Conservation (phyloP, 2,797 vertebrate species). For the Phalanger gymnotis region DNA sequence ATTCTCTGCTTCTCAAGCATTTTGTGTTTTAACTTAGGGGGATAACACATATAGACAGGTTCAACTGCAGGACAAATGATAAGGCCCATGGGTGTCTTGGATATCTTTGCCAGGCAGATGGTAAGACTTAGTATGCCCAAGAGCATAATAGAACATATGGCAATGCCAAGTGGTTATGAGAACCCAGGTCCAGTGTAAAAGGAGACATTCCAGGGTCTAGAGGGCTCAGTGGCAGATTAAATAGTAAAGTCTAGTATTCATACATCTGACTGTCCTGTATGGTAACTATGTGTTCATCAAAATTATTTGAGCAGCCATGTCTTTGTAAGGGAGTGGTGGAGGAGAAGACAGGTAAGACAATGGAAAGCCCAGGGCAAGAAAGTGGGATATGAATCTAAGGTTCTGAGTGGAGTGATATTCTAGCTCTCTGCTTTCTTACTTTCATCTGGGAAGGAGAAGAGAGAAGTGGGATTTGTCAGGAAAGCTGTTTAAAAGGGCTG, state of each 20-base stretch:
- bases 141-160: not conserved
- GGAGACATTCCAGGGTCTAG: not conserved
- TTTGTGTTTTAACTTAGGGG: not conserved
- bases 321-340: not conserved
- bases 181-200: too few species aligned
- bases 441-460: not conserved
- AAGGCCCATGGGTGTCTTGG: not conserved
- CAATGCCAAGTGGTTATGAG: not conserved
- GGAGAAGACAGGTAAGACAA: not conserved
- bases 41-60: not conserved
- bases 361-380: not conserved
- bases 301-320: not conserved
- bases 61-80: not conserved
- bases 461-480: not conserved
- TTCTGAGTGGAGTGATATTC: not conserved
- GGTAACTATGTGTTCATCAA: not conserved
- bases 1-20: not conserved
- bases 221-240: not conserved
- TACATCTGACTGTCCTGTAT: not conserved
- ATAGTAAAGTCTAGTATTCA: not conserved
- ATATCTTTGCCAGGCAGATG: not conserved
- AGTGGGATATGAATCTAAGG: not conserved
- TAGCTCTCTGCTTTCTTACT: not conserved
- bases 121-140: not conserved
- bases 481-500: not conserved